Evolutionary conservation across 2,113 vertebrate species (phyloP).

Genomic region (Heptranchias perlo): DNA sequence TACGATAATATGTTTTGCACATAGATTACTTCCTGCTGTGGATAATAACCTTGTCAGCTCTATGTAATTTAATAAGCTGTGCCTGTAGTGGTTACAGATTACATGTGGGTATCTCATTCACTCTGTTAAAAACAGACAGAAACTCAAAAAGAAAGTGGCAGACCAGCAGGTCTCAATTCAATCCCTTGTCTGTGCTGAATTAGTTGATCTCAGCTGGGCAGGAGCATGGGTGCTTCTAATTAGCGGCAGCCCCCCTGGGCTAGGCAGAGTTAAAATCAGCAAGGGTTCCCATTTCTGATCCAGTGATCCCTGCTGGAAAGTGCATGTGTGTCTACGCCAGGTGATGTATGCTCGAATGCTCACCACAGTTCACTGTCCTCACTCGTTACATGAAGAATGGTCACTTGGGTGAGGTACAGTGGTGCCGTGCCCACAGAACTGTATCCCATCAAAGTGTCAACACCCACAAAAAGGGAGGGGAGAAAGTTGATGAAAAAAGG

Average conservation of each 20-base stretch:
- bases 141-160: no score
- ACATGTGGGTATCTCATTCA: no score
- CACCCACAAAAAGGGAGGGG: rapidly evolving
- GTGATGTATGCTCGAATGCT: not conserved
- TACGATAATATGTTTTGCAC: not conserved
- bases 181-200: not conserved
- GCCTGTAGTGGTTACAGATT: not conserved
- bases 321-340: not conserved
- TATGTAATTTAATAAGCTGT: not conserved
- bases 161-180: no score
- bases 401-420: not conserved
- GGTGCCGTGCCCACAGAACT: not conserved
- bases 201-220: not conserved
- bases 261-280: not conserved
- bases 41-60: not conserved
- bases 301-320: not conserved
- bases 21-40: not conserved
- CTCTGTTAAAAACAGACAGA: no score
- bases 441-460: not conserved
- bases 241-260: not conserved
- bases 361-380: not conserved
- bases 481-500: not conserved
- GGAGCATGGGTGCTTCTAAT: not conserved
- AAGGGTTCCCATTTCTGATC: not conserved
- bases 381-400: not conserved